phyloP scores from a whole-genome alignment of 2,888 invertebrate species.

The Danaus chrysippus region DNA sequence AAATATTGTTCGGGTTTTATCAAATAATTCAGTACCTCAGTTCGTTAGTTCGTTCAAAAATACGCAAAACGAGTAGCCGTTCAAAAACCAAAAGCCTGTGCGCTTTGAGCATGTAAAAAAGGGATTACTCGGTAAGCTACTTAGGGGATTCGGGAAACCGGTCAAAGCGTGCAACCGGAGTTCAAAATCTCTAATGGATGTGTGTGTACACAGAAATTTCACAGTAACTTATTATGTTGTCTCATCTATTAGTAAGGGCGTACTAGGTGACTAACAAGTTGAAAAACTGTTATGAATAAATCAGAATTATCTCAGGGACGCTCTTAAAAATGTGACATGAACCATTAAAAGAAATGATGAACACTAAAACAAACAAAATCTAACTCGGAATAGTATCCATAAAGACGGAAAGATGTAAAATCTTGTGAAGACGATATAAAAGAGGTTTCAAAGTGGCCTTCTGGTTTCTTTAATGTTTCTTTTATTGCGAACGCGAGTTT shows the following conservation, averaged over 20 bases:
- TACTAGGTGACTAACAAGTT: conserved; percentile 23
- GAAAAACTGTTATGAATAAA: neutral
- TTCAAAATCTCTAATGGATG: conserved; percentile 27
- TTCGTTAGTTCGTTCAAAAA: neutral
- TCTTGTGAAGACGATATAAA: conserved; percentile 20
- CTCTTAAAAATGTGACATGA: too few species aligned
- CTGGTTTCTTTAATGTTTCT: conserved; percentile 30
- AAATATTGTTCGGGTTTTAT: too few species aligned
- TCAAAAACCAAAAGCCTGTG: neutral
- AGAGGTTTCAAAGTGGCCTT: conserved; percentile 18
- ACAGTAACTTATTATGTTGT: conserved; percentile 53
- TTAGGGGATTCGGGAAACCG: conserved; percentile 25
- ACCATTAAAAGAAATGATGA: too few species aligned
- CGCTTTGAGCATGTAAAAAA: conserved; percentile 1
- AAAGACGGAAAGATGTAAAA: conserved; percentile 14
- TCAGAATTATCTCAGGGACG: neutral
- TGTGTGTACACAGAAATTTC: conserved; percentile 51
- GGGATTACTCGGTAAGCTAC: conserved; percentile 18
- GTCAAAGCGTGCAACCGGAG: conserved; percentile 27
- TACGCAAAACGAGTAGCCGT: neutral
- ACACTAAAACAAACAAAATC: too few species aligned
- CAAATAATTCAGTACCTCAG: neutral
- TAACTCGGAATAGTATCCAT: too few species aligned
- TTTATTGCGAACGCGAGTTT: conserved; percentile 24
- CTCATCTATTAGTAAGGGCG: conserved; percentile 51